These are phyloP conservation scores for Sitodiplosis mosellana DNA, from an alignment of 1,140 invertebrate genomes.

Conservation along the genomic window DNA sequence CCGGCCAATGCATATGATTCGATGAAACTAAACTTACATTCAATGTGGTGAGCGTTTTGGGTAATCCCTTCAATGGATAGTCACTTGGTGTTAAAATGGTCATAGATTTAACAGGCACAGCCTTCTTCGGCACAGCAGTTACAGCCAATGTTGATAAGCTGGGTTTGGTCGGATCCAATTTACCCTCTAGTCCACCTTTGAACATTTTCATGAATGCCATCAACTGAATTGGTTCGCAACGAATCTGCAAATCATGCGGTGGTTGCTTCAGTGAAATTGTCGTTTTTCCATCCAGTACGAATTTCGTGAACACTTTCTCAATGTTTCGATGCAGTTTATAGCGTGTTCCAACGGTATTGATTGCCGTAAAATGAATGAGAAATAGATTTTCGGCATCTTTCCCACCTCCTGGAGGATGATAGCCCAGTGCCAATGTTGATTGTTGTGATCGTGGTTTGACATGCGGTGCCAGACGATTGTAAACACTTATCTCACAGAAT, in stretches of 20 bases:
- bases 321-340: slow-evolving; percentile 47
- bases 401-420: slow-evolving; percentile 26
- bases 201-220: slow-evolving; percentile 47
- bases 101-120: slow-evolving; percentile 32
- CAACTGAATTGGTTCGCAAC: slow-evolving; percentile 40
- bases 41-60: slow-evolving; percentile 32
- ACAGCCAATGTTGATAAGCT: slow-evolving; percentile 29
- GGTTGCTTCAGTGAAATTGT: slow-evolving; percentile 52
- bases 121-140: slow-evolving; percentile 25
- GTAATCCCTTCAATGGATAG: slow-evolving; percentile 49
- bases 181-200: slow-evolving; percentile 37
- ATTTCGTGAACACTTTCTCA: slow-evolving; percentile 44
- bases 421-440: slow-evolving; percentile 44
- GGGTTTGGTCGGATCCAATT: slow-evolving; percentile 32
- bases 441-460: slow-evolving; percentile 25
- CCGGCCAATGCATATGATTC: slow-evolving; percentile 9
- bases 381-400: slow-evolving; percentile 31
- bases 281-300: slow-evolving; percentile 49
- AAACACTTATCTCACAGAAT: too few relatives aligned
- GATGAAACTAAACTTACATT: slow-evolving; percentile 1
- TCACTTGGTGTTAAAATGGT: slow-evolving; percentile 37
- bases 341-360: slow-evolving; percentile 42
- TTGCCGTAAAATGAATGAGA: slow-evolving; percentile 41
- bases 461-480: too few relatives aligned
- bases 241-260: slow-evolving; percentile 45